These are phyloP conservation scores for Julus scanicus DNA, from an alignment of 2,888 invertebrate species.

Conservation along the genomic window DNA sequence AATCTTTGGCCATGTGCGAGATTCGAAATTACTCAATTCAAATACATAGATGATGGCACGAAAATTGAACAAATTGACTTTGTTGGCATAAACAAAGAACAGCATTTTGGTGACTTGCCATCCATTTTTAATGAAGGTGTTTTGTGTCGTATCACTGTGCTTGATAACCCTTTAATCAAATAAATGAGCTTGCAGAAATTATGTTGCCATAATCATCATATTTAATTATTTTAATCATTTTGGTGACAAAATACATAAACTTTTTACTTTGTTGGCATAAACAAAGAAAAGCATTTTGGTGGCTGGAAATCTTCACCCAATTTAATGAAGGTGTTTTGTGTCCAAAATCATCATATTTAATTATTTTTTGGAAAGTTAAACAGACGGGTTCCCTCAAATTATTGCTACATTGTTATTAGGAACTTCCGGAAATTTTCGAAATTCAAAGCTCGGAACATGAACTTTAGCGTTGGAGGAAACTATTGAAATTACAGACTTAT, in stretches of 20 bases:
- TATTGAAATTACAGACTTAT: background rate
- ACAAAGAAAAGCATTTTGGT: background rate
- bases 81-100: background rate
- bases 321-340: conserved; percentile 1
- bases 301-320: too few species aligned
- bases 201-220: too few species aligned
- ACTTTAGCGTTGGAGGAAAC: background rate
- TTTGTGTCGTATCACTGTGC: conserved; percentile 5
- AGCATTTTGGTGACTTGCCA: background rate
- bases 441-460: background rate
- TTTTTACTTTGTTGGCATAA: background rate
- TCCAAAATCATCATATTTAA: background rate
- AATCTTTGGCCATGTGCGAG: conserved; percentile 2
- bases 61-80: background rate
- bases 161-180: background rate
- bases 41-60: background rate
- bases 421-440: background rate
- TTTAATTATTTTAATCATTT: too few species aligned
- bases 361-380: background rate
- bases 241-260: too few species aligned
- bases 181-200: background rate
- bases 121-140: too few species aligned
- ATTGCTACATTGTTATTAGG: background rate
- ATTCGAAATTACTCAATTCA: background rate
- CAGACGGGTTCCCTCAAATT: background rate